Percentiles rank a stretch among this genome's conserved stretches.
Evolutionary conservation across 2,113 vertebrate genomes (phyloP).

Genomic region (Thymallus thymallus): DNA sequence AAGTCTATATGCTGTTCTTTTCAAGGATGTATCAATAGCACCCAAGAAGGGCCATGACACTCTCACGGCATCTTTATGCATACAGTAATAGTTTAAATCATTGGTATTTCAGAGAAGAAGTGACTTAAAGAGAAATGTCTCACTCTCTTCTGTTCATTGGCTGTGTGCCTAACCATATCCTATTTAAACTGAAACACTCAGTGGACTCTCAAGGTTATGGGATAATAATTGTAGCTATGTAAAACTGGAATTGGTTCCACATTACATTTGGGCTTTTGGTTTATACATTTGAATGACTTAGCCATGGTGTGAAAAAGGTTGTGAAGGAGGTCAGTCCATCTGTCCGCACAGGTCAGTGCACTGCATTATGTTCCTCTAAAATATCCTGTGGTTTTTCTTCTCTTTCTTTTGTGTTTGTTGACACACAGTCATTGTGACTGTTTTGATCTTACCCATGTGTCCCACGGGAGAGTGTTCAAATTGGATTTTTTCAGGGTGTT

Average conservation of each 20-base stretch:
- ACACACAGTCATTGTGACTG: constrained; percentile 37
- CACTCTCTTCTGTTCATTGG: constrained; percentile 11
- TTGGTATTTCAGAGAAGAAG: constrained; percentile 1
- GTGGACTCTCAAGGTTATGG: constrained; percentile 46
- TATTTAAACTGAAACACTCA: constrained; percentile 47
- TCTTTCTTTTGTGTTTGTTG: constrained; percentile 15
- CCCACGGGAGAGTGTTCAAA: constrained; percentile 37
- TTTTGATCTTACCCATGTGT: constrained; percentile 40
- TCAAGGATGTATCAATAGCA: background rate
- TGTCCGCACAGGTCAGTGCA: background rate
- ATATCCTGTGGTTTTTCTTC: constrained; percentile 13
- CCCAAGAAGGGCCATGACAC: too few relatives aligned
- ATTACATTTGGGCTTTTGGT: constrained; percentile 24
- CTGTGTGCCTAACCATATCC: constrained; percentile 40
- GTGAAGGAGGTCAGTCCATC: constrained; percentile 5
- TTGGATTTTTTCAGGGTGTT: constrained; percentile 40
- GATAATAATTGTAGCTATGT: constrained; percentile 40
- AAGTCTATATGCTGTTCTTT: background rate
- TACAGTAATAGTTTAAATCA: background rate
- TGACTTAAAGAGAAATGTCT: constrained; percentile 38
- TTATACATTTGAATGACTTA: background rate
- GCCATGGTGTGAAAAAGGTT: background rate
- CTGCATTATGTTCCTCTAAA: constrained; percentile 7
- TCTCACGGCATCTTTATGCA: background rate
- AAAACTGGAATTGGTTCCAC: constrained; percentile 46